phyloP scores from a whole-genome alignment of 2,797 vertebrate species.

The Poecilia picta region DNA sequence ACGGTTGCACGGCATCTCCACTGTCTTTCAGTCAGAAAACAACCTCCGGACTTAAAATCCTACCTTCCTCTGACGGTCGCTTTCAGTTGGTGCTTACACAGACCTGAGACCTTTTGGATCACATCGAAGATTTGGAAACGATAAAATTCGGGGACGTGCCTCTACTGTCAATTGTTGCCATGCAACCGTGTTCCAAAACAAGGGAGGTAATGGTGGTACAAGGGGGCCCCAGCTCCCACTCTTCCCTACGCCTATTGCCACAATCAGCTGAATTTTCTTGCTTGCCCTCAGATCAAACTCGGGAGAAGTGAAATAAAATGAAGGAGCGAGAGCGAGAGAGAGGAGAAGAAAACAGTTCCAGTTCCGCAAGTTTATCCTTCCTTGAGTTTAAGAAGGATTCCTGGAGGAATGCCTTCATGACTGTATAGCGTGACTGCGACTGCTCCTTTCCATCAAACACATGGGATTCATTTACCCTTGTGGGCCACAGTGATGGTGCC shows the following conservation, averaged over 20 bases:
- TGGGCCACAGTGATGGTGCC: conserved; percentile 78
- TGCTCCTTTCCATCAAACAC: conserved; percentile 78
- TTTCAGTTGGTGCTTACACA: conserved; percentile 52
- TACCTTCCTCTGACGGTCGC: conserved; percentile 48
- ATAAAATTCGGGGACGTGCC: conserved; percentile 58
- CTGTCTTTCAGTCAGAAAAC: conserved; percentile 39
- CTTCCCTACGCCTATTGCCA: conserved; percentile 59
- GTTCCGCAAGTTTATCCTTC: conserved; percentile 56
- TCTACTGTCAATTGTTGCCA: conserved; percentile 67
- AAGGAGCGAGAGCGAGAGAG: conserved; percentile 20
- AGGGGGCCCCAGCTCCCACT: conserved; percentile 59
- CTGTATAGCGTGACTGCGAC: conserved; percentile 79
- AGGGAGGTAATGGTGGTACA: conserved; percentile 64
- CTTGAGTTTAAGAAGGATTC: conserved; percentile 75
- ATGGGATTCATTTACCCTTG: conserved; percentile 83
- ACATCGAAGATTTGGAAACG: conserved; percentile 71
- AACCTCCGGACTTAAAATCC: conserved; percentile 41
- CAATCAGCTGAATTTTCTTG: conserved; percentile 70
- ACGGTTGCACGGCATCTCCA: conserved; percentile 26
- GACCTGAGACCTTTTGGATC: conserved; percentile 56
- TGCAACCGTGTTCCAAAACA: conserved; percentile 77
- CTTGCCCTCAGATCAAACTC: conserved; percentile 60
- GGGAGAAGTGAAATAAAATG: conserved; percentile 46
- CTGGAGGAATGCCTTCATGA: conserved; percentile 76
- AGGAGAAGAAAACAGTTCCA: conserved; percentile 40